Base-by-base conservation (phyloP, 2,797 vertebrate species). In the Acipenser oxyrinchus region DNA sequence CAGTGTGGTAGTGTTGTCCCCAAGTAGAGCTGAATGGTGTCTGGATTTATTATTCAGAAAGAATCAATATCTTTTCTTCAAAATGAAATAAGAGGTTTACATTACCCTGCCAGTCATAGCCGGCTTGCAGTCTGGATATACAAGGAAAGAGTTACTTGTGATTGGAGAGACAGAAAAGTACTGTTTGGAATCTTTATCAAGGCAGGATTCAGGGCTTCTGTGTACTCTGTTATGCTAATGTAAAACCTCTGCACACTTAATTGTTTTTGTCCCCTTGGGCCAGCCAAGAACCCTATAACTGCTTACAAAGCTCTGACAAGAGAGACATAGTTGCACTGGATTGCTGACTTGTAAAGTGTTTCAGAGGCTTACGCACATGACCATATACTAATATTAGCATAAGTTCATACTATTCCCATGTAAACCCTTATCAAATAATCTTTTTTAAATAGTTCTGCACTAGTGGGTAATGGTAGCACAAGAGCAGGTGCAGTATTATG, bases 231-330 rank as follows among this genome's bases (percentile, higher is more conserved):
- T 62, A 62, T 62, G 18, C 18, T 62, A 62, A 62, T 62, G 60
- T 37, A 18, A 62, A 62, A 62, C 48, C 60, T 62, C 4, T 37
- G 11, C 18, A 62, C 60, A 62, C 60, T 37, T 62, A 62, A 62
- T 62, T 62, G 60, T 62, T 62, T 62, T 62, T 62, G 13, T 62
- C 60, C 60, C 60, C 60, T 62, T 62, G 60, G 60, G 60, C 60
- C 53, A 37, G 37, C 37, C 37, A 37, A 23, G 48, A 62, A 62
- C 60, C 18, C 6, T 62, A 62, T 10, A 18, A 62, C 1, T 62
- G 60, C 60, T 62, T 62, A 62, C 55, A 62, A 3, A 62, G 60
- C 18, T 48, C 18, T 62, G 48, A 48, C 60, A 62, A 48, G 60
- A 62, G n/a, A 62, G 11, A 62, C 7, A 62, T 58, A 58, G 55